Percentiles rank a stretch among this genome's conserved stretches.
Evolutionary conservation across 2,888 invertebrate genomes (phyloP).

Genomic region (Nysson spinosus): DNA sequence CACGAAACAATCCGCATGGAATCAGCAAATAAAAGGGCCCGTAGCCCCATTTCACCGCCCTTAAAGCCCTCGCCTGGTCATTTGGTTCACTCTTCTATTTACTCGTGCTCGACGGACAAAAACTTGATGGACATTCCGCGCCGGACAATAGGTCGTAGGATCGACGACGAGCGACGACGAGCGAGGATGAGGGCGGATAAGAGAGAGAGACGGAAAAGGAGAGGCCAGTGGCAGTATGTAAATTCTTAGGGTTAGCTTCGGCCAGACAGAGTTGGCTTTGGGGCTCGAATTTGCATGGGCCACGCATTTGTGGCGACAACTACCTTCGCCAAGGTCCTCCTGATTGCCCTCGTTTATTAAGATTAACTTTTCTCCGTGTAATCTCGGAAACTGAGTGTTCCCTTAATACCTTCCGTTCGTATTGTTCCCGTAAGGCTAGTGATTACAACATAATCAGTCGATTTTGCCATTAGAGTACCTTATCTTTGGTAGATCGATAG

Average conservation of each 20-base stretch:
- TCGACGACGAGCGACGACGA: slow-evolving; percentile 47
- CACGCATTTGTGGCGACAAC: slow-evolving; percentile 72
- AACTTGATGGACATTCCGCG: slow-evolving; percentile 77
- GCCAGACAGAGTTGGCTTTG: slow-evolving; percentile 52
- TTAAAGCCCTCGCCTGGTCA: slow-evolving; percentile 75
- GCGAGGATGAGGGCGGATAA: slow-evolving; percentile 12
- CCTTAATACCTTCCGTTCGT: slow-evolving; percentile 13
- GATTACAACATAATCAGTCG: slow-evolving; percentile 22
- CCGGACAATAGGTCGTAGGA: slow-evolving; percentile 74
- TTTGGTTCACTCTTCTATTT: slow-evolving; percentile 77
- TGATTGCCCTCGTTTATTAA: slow-evolving; percentile 77
- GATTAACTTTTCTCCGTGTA: slow-evolving; percentile 76
- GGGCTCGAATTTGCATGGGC: slow-evolving; percentile 75
- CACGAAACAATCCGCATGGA: slow-evolving; percentile 78
- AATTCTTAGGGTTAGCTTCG: slow-evolving; percentile 68
- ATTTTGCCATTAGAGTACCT: background rate
- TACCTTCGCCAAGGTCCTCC: slow-evolving; percentile 47
- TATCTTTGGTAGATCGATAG: slow-evolving; percentile 18
- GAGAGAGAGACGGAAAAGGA: slow-evolving; percentile 11
- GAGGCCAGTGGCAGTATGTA: slow-evolving; percentile 69
- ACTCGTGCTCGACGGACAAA: slow-evolving; percentile 73
- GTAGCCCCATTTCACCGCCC: slow-evolving; percentile 67
- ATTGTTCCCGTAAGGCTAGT: slow-evolving; percentile 36
- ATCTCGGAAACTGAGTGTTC: slow-evolving; percentile 57
- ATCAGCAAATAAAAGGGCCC: slow-evolving; percentile 77